Evolutionary conservation across 1,140 invertebrate species (phyloP), one percentile per base, ranked within the genome.

Genomic region (Aphelenchoides besseyi): DNA sequence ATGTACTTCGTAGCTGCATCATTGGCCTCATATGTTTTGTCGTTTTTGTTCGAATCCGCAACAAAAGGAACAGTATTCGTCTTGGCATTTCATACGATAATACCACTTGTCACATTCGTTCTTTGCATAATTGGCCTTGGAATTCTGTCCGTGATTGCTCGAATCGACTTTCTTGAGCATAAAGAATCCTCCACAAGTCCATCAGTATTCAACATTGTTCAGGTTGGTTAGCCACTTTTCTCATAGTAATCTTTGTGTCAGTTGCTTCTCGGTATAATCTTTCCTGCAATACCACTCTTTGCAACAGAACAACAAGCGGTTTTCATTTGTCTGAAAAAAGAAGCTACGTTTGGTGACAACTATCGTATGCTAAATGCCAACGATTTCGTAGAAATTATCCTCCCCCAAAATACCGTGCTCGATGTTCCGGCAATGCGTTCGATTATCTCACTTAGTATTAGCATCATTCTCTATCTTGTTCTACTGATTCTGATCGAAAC

Each of bases 11-110:
- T 30, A 2, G 59, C 33, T n/a, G 30, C n/a, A n/a, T 61, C 59
- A 1, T 61, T 61, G 59, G 59, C 59, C 59, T 18, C n/a, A 2
- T 61, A 61, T 26, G 59, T 61, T 16, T n/a, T 61, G 26, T 18
- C n/a, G 2, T 61, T 61, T 2, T 16, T n/a, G 1, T 61, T 61
- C 59, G 59, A 61, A 36, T 61, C 59, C 2, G n/a, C 59, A 29
- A 61, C 59, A 2, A 61, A 61, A 61, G 59, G 59, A 30, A 61
- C 59, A 2, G 59, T 61, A n/a, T 61, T 61, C 30, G 30, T 61
- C 2, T 36, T 61, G 26, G 59, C 59, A 29, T 61, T 61, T 26
- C 59, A 61, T 2, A 48, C 59, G 26, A 61, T 61, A 2, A 61
- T 61, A n/a, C 59, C 59, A 29, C n/a, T 61, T 16, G 33, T 61